Evolutionary conservation across 92 coral and sea anemone genomes (phyloP).

Genomic region (Zoanthus solanderi): DNA sequence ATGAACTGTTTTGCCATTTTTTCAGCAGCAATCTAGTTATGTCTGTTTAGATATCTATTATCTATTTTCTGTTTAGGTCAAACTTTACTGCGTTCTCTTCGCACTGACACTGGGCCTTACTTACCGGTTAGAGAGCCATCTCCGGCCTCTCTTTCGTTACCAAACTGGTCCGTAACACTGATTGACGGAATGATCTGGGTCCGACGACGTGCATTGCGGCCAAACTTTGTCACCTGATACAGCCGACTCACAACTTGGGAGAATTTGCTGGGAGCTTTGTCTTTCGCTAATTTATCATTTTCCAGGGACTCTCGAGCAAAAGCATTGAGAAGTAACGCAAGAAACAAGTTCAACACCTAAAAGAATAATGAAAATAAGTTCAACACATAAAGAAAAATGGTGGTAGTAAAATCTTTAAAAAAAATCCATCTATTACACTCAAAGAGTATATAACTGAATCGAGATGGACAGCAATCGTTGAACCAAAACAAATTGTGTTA

Average conservation of each 20-base stretch:
- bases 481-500: too few relatives aligned
- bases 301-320: slow-evolving; percentile 91
- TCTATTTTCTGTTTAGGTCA: too few relatives aligned
- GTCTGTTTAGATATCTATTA: too few relatives aligned
- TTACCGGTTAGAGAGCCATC: not conserved
- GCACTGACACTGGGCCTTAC: not conserved
- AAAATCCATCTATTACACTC: too few relatives aligned
- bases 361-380: not conserved
- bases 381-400: too few relatives aligned
- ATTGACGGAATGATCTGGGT: slow-evolving; percentile 8
- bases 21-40: too few relatives aligned
- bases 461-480: too few relatives aligned
- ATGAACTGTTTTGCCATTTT: too few relatives aligned
- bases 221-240: slow-evolving; percentile 21
- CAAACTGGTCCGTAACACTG: not conserved
- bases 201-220: slow-evolving; percentile 23
- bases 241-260: slow-evolving; percentile 56
- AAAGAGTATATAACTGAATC: too few relatives aligned
- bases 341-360: slow-evolving; percentile 92
- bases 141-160: not conserved
- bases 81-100: too few relatives aligned
- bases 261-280: slow-evolving; percentile 70
- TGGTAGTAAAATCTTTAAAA: too few relatives aligned
- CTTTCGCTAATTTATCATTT: slow-evolving; percentile 67
- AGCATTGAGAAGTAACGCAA: slow-evolving; percentile 93